These are phyloP conservation scores for Acinonyx jubatus DNA, from an alignment of 2,113 vertebrate genomes.

Conservation along the genomic window DNA sequence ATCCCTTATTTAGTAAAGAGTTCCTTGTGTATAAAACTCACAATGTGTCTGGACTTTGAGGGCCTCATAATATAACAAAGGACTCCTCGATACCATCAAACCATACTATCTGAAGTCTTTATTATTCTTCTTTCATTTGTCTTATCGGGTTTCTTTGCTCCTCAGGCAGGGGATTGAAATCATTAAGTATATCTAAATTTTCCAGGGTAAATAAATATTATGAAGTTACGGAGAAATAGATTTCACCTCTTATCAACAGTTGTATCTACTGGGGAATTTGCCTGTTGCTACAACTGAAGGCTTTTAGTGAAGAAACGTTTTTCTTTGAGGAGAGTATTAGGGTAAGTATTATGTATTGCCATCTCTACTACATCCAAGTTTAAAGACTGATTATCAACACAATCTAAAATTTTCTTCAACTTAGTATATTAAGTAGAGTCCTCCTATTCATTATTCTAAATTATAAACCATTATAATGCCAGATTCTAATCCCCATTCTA, in stretches of 20 bases:
- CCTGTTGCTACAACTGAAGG: background rate
- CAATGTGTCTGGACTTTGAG: background rate
- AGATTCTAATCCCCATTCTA: background rate
- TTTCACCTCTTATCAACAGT: slow-evolving; percentile 7
- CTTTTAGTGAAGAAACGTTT: background rate
- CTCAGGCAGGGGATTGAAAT: background rate
- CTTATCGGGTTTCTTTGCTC: background rate
- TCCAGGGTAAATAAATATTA: background rate
- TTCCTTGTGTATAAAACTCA: slow-evolving; percentile 10
- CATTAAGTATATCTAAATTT: background rate
- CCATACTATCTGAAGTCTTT: background rate
- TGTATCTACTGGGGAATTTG: background rate
- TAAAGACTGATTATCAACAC: background rate
- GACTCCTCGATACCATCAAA: slow-evolving; percentile 2
- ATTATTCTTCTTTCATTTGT: background rate
- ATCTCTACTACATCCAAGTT: background rate
- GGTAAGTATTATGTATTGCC: background rate
- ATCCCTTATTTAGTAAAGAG: background rate
- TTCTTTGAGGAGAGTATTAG: background rate
- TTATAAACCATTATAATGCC: background rate
- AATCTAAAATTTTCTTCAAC: background rate
- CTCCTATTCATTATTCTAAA: background rate
- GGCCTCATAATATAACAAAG: background rate
- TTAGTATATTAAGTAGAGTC: background rate
- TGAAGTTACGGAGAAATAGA: background rate